Conservation (phyloP, 2,113 vertebrate species). For the Gallinago media region DNA sequence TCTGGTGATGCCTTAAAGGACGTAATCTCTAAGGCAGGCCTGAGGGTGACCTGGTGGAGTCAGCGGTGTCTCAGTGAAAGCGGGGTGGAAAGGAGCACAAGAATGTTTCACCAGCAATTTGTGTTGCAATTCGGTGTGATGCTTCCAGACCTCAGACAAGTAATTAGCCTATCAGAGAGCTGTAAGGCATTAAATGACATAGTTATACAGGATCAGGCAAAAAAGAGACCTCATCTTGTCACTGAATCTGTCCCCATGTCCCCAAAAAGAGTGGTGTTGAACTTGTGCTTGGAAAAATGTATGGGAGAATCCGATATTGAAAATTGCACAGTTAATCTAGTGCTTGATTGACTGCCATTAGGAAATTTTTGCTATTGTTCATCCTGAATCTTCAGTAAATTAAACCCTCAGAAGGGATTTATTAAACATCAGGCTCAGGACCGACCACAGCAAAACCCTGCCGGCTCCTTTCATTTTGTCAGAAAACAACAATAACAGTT, state of each 20-base stretch:
- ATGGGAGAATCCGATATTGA: background rate
- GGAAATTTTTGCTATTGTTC: background rate
- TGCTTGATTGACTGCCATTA: background rate
- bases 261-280: background rate
- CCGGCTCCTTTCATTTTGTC: background rate
- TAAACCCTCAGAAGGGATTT: background rate
- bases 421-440: background rate
- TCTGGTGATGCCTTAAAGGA: background rate
- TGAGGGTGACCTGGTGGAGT: background rate
- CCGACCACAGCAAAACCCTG: accelerated
- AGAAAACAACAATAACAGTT: background rate
- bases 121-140: background rate
- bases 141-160: accelerated
- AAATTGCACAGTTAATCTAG: background rate
- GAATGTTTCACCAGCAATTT: background rate
- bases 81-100: background rate
- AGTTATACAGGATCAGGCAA: background rate
- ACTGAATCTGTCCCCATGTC: background rate
- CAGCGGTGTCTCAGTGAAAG: background rate
- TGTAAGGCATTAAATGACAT: background rate
- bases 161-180: background rate
- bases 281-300: background rate
- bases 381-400: background rate
- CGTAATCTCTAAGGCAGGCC: background rate
- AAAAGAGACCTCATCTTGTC: background rate